These are phyloP conservation scores for Poecilia gillii DNA, from an alignment of 2,797 vertebrate genomes.

Conservation along the genomic window DNA sequence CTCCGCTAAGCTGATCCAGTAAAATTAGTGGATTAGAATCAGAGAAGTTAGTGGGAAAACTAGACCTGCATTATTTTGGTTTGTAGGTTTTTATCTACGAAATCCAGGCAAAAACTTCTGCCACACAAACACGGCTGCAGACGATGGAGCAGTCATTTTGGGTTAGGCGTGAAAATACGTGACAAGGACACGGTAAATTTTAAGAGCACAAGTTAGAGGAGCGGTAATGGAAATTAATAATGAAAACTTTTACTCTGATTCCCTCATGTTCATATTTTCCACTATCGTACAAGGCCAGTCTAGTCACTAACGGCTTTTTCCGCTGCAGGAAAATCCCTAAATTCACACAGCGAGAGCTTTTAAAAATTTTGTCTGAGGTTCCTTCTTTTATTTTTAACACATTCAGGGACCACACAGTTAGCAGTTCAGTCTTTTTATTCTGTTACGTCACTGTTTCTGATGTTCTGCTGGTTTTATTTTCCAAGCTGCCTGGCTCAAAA, in stretches of 20 bases:
- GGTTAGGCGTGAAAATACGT: constrained; percentile 18
- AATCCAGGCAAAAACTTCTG: constrained; percentile 21
- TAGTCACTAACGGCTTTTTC: constrained; percentile 7
- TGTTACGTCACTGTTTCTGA: neutral
- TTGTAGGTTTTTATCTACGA: constrained; percentile 26
- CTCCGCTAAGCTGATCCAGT: constrained; percentile 35
- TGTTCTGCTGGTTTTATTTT: neutral
- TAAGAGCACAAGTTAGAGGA: constrained; percentile 53
- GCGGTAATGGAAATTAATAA: constrained; percentile 17
- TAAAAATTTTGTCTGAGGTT: constrained; percentile 5
- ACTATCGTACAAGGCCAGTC: constrained; percentile 12
- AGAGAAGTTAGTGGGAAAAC: constrained; percentile 20
- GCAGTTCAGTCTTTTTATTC: neutral
- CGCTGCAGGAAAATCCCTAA: constrained; percentile 6
- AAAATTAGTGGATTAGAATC: constrained; percentile 33
- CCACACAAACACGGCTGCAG: constrained; percentile 18
- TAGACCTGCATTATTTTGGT: constrained; percentile 26
- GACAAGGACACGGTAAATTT: constrained; percentile 24
- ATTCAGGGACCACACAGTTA: neutral
- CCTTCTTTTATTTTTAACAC: neutral
- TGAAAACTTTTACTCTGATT: constrained; percentile 2
- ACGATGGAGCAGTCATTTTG: constrained; percentile 21
- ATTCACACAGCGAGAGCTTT: neutral
- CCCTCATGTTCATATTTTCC: constrained; percentile 15
- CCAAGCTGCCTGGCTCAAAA: neutral